phyloP scores from a whole-genome alignment of 2,113 vertebrate genomes.

The Pterocles orientalis region DNA sequence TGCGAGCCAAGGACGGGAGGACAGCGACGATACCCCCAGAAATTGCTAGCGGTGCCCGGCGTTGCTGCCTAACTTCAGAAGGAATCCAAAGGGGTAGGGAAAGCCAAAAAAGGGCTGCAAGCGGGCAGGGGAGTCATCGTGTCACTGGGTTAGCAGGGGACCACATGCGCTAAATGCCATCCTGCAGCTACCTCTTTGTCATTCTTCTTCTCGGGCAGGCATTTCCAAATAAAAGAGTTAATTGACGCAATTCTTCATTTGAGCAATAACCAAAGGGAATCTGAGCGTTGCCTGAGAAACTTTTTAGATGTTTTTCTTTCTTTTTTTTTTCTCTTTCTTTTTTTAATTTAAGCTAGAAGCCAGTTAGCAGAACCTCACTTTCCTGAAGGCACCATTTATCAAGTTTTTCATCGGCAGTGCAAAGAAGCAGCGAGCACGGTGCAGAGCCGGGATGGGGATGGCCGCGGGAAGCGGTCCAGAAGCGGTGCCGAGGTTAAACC shows the following conservation, averaged over 20 bases:
- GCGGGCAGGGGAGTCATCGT: neutral
- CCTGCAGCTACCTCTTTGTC: neutral
- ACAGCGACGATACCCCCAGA: neutral
- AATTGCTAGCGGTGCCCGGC: neutral
- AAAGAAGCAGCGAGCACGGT: neutral
- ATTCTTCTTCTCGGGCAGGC: neutral
- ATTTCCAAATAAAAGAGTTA: neutral
- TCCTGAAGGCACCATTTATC: neutral
- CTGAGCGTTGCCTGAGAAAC: neutral
- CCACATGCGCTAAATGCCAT: neutral
- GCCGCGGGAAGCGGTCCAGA: neutral
- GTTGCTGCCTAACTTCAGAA: neutral
- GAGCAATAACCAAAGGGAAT: neutral
- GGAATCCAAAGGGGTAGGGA: neutral
- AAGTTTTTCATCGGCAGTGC: neutral
- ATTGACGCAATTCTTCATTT: neutral
- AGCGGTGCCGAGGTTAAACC: neutral
- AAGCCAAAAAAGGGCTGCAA: neutral
- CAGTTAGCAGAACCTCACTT: neutral
- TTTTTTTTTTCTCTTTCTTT: rapidly evolving
- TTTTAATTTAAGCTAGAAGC: neutral
- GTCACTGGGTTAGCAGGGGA: neutral
- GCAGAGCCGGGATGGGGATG: neutral
- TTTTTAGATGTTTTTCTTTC: neutral
- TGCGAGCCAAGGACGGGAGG: neutral